Evolutionary conservation across 1,140 invertebrate genomes (phyloP).

Genomic region (Teleogryllus occipitalis): DNA sequence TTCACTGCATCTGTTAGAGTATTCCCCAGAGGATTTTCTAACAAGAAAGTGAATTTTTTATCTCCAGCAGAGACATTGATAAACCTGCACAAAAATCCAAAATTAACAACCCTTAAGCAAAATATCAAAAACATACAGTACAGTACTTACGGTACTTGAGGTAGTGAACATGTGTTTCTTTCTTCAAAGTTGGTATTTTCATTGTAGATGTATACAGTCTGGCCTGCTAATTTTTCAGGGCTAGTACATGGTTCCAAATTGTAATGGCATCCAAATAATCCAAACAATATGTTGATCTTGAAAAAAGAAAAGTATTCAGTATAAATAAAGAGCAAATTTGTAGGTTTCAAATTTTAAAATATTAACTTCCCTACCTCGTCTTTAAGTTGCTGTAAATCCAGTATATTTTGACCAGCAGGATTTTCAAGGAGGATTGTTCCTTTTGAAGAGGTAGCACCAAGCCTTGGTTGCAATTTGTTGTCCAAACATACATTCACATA

Average conservation of each 20-base stretch:
- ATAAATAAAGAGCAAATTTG: neutral
- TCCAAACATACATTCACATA: neutral
- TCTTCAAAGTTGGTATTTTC: no score
- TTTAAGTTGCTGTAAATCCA: neutral
- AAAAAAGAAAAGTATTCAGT: neutral
- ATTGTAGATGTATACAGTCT: neutral
- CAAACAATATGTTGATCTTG: neutral
- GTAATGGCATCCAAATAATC: neutral
- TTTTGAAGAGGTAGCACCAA: neutral
- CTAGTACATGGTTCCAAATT: neutral
- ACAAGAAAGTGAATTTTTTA: neutral
- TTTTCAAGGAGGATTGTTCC: neutral
- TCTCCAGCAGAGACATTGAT: neutral
- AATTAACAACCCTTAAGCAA: neutral
- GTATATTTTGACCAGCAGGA: neutral
- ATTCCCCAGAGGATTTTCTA: neutral
- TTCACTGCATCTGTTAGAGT: neutral
- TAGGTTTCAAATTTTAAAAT: no score
- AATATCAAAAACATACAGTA: neutral
- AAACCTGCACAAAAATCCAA: neutral
- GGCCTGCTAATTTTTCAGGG: neutral
- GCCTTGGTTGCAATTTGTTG: neutral
- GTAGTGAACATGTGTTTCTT: neutral
- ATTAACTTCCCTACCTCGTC: neutral
- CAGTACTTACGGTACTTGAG: neutral